phyloP scores from a whole-genome alignment of 2,113 vertebrate species.

The Tragulus kanchil region DNA sequence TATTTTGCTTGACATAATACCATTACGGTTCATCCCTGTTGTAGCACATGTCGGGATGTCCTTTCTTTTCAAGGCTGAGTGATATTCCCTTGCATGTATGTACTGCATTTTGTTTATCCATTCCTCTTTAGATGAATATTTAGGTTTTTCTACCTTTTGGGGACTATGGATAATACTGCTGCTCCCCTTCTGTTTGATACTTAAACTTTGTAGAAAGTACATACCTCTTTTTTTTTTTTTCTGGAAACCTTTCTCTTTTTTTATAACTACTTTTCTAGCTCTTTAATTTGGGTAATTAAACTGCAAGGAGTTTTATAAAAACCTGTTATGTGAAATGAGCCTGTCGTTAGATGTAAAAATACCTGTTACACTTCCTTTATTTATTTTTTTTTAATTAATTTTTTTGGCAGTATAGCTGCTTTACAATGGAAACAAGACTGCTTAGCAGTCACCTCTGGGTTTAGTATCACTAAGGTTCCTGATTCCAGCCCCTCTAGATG shows the following conservation, averaged over 20 bases:
- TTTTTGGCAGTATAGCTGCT: neutral
- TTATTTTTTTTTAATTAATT: neutral
- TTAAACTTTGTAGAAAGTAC: neutral
- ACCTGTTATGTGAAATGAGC: neutral
- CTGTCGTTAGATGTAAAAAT: neutral
- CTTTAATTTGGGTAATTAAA: neutral
- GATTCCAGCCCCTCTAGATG: neutral
- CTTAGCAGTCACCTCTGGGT: neutral
- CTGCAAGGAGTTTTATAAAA: neutral
- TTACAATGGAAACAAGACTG: neutral
- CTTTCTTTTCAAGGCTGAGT: neutral
- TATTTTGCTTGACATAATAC: neutral
- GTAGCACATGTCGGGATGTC: neutral
- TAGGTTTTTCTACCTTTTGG: neutral
- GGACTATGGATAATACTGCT: neutral
- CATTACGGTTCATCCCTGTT: neutral
- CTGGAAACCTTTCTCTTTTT: neutral
- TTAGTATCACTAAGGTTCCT: neutral
- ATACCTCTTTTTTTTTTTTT: neutral
- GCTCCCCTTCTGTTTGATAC: neutral
- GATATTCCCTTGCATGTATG: no score
- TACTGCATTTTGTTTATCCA: accelerated
- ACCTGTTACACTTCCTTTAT: neutral
- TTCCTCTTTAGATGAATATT: neutral
- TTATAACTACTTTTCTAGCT: neutral